Percentiles rank a stretch among this genome's conserved stretches.
These are phyloP conservation scores for Teleiodes luculella DNA, from an alignment of 2,888 invertebrate genomes.

Conservation along the genomic window DNA sequence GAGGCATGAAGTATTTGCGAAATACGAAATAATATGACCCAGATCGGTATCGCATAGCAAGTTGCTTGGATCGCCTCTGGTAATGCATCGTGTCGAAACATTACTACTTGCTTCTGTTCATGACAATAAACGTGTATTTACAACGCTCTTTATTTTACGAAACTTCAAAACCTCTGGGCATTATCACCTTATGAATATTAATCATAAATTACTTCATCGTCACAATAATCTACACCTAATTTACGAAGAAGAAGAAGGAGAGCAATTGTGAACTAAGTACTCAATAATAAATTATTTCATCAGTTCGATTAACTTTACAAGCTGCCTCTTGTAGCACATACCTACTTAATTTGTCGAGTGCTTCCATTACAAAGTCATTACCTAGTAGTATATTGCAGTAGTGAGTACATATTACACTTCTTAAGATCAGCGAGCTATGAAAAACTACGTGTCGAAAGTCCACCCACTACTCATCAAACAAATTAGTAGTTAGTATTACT, in stretches of 20 bases:
- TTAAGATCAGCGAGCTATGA: not conserved
- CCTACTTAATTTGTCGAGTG: not conserved
- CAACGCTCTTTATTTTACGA: slow-evolving; percentile 8
- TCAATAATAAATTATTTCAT: not conserved
- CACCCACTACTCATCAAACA: not conserved
- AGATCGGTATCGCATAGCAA: slow-evolving; percentile 60
- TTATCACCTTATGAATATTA: not conserved
- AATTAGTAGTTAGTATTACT: not conserved
- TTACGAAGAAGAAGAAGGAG: too few relatives aligned
- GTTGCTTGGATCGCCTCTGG: slow-evolving; percentile 44
- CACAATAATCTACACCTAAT: not conserved
- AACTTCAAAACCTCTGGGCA: not conserved
- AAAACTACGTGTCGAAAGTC: slow-evolving; percentile 3
- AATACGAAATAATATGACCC: slow-evolving; percentile 64
- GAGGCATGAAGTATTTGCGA: slow-evolving; percentile 57
- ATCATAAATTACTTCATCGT: not conserved
- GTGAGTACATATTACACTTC: not conserved
- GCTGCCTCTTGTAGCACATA: not conserved
- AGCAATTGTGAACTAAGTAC: not conserved
- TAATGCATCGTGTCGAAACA: slow-evolving; percentile 43
- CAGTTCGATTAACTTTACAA: slow-evolving; percentile 7
- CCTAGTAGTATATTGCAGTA: not conserved
- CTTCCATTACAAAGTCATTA: slow-evolving; percentile 8
- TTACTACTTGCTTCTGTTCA: slow-evolving; percentile 47
- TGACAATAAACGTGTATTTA: slow-evolving; percentile 56